phyloP scores from a whole-genome alignment of 2,113 vertebrate species.

The Illadopsis cleaveri region DNA sequence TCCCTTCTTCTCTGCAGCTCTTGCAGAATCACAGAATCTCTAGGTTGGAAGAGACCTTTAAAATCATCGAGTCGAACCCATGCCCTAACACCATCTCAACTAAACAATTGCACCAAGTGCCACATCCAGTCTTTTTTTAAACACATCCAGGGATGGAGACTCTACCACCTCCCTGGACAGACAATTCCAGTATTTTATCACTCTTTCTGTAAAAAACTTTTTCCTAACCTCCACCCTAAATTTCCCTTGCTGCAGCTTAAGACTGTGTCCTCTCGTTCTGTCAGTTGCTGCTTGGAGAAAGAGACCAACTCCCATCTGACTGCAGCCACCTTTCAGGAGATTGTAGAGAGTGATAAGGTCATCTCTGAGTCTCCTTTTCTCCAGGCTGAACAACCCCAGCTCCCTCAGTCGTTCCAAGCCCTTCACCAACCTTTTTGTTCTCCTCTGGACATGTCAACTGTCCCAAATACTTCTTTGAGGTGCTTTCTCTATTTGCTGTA shows the following conservation, averaged over 20 bases:
- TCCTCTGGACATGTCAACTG: fast-evolving
- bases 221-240: fast-evolving
- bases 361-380: neutral
- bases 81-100: neutral
- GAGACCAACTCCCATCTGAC: neutral
- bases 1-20: neutral
- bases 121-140: neutral
- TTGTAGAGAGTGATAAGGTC: neutral
- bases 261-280: fast-evolving
- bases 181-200: neutral
- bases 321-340: fast-evolving
- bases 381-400: neutral
- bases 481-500: neutral
- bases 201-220: neutral
- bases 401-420: neutral
- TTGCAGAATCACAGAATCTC: neutral
- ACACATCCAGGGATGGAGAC: neutral
- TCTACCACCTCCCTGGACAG: neutral
- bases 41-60: neutral
- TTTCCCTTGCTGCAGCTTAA: fast-evolving
- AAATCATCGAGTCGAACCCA: fast-evolving
- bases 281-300: neutral
- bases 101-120: neutral
- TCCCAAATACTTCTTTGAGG: neutral
- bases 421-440: neutral